Conservation (phyloP, 2,797 vertebrate species). For the Allobates femoralis region DNA sequence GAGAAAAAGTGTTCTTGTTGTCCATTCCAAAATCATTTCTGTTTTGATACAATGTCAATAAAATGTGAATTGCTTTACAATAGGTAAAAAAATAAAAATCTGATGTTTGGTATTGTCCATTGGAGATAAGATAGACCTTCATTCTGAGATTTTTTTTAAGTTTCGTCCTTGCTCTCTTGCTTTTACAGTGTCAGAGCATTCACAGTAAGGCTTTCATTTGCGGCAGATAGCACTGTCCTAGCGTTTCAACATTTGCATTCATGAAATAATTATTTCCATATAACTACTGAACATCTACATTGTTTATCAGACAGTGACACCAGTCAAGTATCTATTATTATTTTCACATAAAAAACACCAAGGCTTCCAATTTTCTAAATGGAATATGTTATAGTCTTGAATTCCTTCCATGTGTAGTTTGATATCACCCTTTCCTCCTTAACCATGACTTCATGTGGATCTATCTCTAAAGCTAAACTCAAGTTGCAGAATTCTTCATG, state of each 20-base stretch:
- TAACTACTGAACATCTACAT: background rate
- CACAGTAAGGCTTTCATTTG: background rate
- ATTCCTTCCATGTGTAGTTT: background rate
- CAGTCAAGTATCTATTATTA: conserved; percentile 20
- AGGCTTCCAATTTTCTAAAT: background rate
- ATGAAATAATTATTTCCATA: background rate
- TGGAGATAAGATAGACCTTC: background rate
- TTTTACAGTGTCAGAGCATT: background rate
- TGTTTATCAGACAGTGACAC: background rate
- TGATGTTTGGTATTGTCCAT: background rate
- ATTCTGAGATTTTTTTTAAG: background rate
- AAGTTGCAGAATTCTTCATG: background rate
- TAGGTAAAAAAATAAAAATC: background rate
- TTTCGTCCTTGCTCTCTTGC: conserved; percentile 12
- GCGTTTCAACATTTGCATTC: background rate
- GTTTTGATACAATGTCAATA: background rate
- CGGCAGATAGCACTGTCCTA: background rate
- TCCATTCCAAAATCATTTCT: background rate
- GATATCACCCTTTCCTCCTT: background rate
- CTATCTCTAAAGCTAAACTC: background rate
- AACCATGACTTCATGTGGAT: background rate
- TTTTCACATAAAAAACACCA: background rate
- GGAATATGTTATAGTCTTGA: background rate
- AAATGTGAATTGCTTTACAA: background rate
- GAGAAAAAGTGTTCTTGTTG: background rate